phyloP scores from a whole-genome alignment of 2,797 vertebrate species.

The Dallia pectoralis region DNA sequence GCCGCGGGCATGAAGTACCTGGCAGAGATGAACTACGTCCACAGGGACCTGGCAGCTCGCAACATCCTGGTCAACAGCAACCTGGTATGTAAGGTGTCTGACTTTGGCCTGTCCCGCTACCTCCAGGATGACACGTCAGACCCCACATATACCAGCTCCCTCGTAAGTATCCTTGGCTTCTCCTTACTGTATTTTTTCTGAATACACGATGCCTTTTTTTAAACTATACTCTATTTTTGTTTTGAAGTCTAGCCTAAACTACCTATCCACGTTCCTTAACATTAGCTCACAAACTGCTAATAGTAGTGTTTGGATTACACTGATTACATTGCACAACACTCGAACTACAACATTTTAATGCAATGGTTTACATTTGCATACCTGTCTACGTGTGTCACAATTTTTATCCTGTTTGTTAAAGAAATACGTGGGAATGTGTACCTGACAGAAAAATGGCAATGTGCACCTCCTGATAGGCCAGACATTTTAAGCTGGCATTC shows the following conservation, averaged over 20 bases:
- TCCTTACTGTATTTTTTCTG: conserved; percentile 56
- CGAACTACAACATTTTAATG: no score
- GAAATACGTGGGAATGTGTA: no score
- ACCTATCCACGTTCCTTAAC: no score
- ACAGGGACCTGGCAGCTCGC: conserved; percentile 85
- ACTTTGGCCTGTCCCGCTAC: conserved; percentile 87
- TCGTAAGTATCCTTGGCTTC: conserved; percentile 71
- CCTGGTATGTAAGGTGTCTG: conserved; percentile 87
- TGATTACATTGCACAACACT: no score
- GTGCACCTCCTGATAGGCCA: no score
- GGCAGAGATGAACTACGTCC: conserved; percentile 87
- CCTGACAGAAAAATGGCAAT: no score
- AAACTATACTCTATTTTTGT: not conserved
- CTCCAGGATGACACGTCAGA: conserved; percentile 87
- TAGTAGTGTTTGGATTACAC: no score
- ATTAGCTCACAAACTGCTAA: no score
- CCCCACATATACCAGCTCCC: conserved; percentile 86
- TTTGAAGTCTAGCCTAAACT: not conserved
- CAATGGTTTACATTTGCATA: no score
- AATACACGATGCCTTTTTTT: not conserved
- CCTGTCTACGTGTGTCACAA: no score
- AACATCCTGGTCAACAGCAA: conserved; percentile 91
- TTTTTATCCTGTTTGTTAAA: no score
- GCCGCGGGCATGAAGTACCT: conserved; percentile 88
- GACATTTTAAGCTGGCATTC: no score